These are phyloP conservation scores for Mylabris sibirica DNA, from an alignment of 2,888 invertebrate species.

Conservation along the genomic window DNA sequence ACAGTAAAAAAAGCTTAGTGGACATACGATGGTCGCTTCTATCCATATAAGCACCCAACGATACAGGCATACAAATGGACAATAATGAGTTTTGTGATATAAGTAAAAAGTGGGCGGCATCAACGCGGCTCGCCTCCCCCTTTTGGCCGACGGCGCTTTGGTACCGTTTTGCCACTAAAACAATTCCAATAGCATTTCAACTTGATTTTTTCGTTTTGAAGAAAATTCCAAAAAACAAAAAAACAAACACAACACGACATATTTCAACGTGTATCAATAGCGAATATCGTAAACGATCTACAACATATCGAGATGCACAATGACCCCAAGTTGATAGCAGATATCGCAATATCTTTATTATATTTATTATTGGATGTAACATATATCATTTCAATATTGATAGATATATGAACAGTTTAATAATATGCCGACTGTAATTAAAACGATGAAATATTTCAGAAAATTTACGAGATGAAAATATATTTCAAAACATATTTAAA, in stretches of 20 bases:
- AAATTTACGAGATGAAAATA: conserved; percentile 28
- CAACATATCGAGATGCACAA: conserved; percentile 1
- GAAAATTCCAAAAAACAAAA: not conserved
- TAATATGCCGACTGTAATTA: conserved; percentile 38
- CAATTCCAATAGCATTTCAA: not conserved
- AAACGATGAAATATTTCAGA: conserved; percentile 25
- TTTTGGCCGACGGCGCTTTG: not conserved
- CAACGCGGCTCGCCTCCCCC: conserved; percentile 25
- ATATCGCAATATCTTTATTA: conserved; percentile 28
- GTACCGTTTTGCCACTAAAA: conserved; percentile 10
- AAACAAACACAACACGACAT: not conserved
- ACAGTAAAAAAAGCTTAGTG: conserved; percentile 55
- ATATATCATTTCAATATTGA: conserved; percentile 30
- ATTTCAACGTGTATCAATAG: not conserved
- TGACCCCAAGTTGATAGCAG: not conserved
- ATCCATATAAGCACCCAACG: conserved; percentile 60
- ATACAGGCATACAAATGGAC: conserved; percentile 59
- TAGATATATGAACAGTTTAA: conserved; percentile 35
- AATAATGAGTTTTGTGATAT: conserved; percentile 57
- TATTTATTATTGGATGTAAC: conserved; percentile 27
- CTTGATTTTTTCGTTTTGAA: not conserved
- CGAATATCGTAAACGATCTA: not conserved
- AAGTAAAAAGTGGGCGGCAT: conserved; percentile 60
- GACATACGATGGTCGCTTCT: conserved; percentile 59
- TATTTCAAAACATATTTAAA: not conserved